Evolutionary conservation across 2,888 invertebrate genomes (phyloP), one percentile per base, ranked within the genome.

Genomic region (Pharmacophagus antenor): DNA sequence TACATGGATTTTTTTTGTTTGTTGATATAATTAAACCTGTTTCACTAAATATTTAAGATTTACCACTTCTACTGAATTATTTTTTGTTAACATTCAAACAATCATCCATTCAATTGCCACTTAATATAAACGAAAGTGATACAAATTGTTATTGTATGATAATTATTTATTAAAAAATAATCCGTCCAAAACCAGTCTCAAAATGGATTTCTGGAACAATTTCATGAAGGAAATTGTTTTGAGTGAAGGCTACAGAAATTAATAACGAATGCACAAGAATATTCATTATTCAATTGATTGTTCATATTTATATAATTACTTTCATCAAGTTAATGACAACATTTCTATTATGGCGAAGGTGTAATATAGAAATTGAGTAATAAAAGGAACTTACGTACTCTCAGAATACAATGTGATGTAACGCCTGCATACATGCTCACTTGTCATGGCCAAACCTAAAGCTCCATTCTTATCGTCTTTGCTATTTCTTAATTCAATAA

Each of bases 401-500:
- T n/a, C 15, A 21, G 21, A 51, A 55, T 18, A 25, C 20, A 25
- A 12, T 44, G 56, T 69, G 64, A 66, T 56, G 68, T 63, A 66
- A 70, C 51, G 54, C 31, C 17, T 31, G 56, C 52, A 53, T 51
- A 61, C 44, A 49, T 62, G 62, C 63, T 65, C 63, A 62, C 71
- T 69, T 67, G 72, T 73, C 74, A 75, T 55, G 70, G 73, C 61
- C 70, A 57, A 67, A 62, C 62, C 65, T 66, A 66, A 69, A 68
- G 67, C 67, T 66, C 47, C 44, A 44, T 71, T 68, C 70, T 66
- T 70, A 67, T 56, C 68, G 65, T 66, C 72, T 70, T 70, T 68
- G 69, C 64, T 69, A 65, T 74, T 76, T 72, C 75, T 72, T 69
- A 73, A 73, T 72, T 72, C 69, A 70, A 68, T 70, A 72, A 67